Evolutionary conservation across 2,888 invertebrate genomes (phyloP).

Genomic region (Amphipoea lucens): DNA sequence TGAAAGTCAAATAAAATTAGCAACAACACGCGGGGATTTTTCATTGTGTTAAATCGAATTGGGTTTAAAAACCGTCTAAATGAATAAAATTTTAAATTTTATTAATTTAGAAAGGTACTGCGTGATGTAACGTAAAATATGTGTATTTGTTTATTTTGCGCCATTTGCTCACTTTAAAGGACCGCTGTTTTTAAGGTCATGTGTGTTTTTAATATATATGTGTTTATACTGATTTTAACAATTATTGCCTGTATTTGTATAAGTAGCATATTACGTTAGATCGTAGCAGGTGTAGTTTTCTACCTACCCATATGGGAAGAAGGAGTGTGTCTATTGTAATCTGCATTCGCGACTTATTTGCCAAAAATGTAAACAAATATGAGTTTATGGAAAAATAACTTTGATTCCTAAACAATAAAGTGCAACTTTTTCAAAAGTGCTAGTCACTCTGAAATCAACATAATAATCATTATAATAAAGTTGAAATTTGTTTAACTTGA

Average conservation of each 20-base stretch:
- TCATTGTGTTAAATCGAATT: background rate
- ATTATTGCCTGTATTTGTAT: background rate
- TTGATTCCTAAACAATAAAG: too few species aligned
- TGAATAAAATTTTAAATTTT: background rate
- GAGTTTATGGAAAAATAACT: too few species aligned
- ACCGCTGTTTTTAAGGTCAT: background rate
- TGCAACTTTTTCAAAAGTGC: too few species aligned
- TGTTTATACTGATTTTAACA: background rate
- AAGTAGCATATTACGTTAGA: background rate
- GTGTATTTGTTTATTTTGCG: background rate
- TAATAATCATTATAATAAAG: too few species aligned
- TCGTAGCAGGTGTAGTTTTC: background rate
- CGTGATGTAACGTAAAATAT: background rate
- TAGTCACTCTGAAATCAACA: too few species aligned
- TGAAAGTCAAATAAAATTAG: background rate
- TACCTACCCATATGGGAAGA: too few species aligned
- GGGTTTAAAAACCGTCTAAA: background rate
- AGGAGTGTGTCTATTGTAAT: background rate
- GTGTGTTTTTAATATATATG: background rate
- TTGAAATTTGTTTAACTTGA: too few species aligned
- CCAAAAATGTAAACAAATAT: too few species aligned
- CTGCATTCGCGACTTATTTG: too few species aligned
- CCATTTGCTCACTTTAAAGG: background rate
- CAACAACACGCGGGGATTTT: background rate
- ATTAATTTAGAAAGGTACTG: background rate